Conservation (phyloP, 2,113 vertebrate species). For the Okapia johnstoni region DNA sequence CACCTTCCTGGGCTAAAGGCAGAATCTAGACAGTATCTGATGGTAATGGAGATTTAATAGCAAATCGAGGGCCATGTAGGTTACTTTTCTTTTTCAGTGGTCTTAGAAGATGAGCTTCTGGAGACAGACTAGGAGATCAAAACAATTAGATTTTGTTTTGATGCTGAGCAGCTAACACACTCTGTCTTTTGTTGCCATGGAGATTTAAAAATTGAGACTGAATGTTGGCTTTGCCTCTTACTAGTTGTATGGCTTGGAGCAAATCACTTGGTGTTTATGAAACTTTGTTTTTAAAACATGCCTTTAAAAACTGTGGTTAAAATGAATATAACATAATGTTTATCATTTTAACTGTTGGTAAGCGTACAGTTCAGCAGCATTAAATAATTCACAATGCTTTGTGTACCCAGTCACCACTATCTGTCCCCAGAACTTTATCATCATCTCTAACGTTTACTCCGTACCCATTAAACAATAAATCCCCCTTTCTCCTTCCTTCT, state of each 20-base stretch:
- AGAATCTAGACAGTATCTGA: not conserved
- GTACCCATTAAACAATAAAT: not conserved
- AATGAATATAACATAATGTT: not conserved
- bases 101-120: not conserved
- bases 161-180: not conserved
- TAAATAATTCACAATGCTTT: not conserved
- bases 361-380: not conserved
- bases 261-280: not conserved
- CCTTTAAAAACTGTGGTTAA: not conserved
- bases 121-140: not conserved
- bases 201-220: not conserved
- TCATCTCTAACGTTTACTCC: not conserved
- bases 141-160: constrained; percentile 33
- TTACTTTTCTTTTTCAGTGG: not conserved
- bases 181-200: constrained; percentile 16
- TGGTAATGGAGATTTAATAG: not conserved
- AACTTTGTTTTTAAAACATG: not conserved
- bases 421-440: not conserved
- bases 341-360: not conserved
- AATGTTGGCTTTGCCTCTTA: not conserved
- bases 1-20: not conserved
- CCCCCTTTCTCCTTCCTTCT: not conserved
- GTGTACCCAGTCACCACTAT: not conserved
- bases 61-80: not conserved
- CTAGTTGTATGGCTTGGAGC: not conserved